These are phyloP conservation scores for Lepidonotus clava DNA, from an alignment of 2,888 invertebrate genomes.

Conservation along the genomic window DNA sequence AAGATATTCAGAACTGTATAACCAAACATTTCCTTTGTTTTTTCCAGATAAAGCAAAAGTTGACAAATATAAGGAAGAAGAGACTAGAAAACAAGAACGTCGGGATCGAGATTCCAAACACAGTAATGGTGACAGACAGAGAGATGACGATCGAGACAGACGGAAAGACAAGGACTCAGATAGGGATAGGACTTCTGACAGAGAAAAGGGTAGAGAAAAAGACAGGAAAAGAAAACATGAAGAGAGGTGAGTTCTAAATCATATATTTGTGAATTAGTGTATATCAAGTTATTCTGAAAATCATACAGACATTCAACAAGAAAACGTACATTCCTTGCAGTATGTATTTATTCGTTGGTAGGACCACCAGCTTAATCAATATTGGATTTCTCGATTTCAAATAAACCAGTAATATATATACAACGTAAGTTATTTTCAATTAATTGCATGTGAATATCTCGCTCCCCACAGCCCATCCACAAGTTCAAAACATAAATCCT, in stretches of 20 bases:
- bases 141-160: slow-evolving; percentile 3
- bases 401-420: no score
- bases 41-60: slow-evolving; percentile 70
- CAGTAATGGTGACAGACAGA: slow-evolving; percentile 34
- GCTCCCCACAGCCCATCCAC: slow-evolving; percentile 54
- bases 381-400: no score
- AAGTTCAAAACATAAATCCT: slow-evolving; percentile 42
- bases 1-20: no score
- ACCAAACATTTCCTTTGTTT: no score
- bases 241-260: slow-evolving; percentile 59
- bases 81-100: slow-evolving; percentile 51
- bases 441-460: no score
- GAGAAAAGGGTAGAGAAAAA: slow-evolving; percentile 26
- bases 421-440: no score
- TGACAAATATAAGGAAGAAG: slow-evolving; percentile 68
- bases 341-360: no score
- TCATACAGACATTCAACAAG: no score
- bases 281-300: no score
- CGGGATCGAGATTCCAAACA: not conserved
- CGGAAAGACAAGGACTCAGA: slow-evolving; percentile 60
- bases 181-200: slow-evolving; percentile 38
- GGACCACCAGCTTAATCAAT: no score
- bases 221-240: slow-evolving; percentile 58
- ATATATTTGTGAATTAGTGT: no score
- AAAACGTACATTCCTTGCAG: no score